These are phyloP conservation scores for Ficedula albicollis DNA, from an alignment of 2,797 vertebrate species.

Conservation along the genomic window DNA sequence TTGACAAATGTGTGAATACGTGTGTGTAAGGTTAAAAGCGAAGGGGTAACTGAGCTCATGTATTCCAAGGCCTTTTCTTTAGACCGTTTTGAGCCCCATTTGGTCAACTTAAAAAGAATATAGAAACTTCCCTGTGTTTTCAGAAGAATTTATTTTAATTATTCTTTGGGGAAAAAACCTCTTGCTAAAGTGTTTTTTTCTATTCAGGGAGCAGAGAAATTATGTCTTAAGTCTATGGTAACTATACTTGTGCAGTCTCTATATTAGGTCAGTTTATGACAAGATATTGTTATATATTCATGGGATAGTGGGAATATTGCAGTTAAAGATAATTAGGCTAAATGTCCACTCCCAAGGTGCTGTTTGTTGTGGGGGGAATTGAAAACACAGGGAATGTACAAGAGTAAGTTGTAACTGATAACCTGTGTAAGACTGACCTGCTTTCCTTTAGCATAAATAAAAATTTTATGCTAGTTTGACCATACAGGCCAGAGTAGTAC, in stretches of 20 bases:
- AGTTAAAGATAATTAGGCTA: not conserved
- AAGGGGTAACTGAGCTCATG: not conserved
- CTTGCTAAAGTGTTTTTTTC: not conserved
- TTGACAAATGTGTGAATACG: not conserved
- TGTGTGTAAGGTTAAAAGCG: not conserved
- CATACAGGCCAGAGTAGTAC: not conserved
- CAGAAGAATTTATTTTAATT: not conserved
- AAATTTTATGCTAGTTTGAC: not conserved
- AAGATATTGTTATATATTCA: not conserved
- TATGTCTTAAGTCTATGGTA: not conserved
- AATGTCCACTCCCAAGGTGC: not conserved
- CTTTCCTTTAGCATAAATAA: not conserved
- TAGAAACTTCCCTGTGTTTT: not conserved
- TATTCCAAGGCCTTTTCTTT: not conserved
- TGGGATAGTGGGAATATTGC: not conserved
- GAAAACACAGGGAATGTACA: not conserved
- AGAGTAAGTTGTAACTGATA: not conserved
- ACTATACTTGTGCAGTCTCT: not conserved
- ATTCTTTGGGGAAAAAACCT: not conserved
- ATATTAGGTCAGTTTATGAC: not conserved
- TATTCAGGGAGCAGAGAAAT: not conserved
- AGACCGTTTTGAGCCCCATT: not conserved
- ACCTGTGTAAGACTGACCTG: not conserved
- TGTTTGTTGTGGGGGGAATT: not conserved
- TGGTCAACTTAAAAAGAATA: not conserved